A percentile compares a stretch with the other conserved stretches of the same genome.
Conservation (phyloP, 2,113 vertebrate genomes). For the Mesocricetus auratus region DNA sequence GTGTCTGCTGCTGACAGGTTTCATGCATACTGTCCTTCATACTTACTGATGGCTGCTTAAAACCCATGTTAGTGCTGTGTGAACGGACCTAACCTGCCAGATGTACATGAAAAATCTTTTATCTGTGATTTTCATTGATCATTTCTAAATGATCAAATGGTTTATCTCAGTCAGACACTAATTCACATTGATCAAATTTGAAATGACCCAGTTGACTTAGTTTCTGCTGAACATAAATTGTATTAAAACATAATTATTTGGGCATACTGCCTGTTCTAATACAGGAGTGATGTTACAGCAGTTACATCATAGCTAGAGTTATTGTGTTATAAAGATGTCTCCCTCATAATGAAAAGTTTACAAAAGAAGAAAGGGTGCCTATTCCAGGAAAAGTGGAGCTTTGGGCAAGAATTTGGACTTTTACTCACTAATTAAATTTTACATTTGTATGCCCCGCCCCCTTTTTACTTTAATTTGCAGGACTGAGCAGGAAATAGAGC, state of each 20-base stretch:
- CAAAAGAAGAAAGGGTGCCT: conserved; percentile 89
- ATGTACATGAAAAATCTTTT: conserved; percentile 84
- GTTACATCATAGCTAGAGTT: conserved; percentile 91
- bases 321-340: conserved; percentile 92
- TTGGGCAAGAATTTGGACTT: conserved; percentile 87
- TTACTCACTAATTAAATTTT: conserved; percentile 92
- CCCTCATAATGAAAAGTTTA: conserved; percentile 93
- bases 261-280: conserved; percentile 90
- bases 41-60: conserved; percentile 75
- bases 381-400: conserved; percentile 89
- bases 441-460: conserved; percentile 80
- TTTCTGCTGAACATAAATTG: conserved; percentile 89
- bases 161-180: conserved; percentile 87
- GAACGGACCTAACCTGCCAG: conserved; percentile 74
- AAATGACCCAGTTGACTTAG: conserved; percentile 85
- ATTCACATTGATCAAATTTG: conserved; percentile 89
- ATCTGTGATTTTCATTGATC: conserved; percentile 86
- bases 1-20: conserved; percentile 47
- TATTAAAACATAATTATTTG: conserved; percentile 94
- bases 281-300: conserved; percentile 90
- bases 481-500: conserved; percentile 81
- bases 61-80: conserved; percentile 64
- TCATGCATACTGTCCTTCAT: conserved; percentile 62
- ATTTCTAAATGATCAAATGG: conserved; percentile 88
- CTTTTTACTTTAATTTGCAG: conserved; percentile 84